Evolutionary conservation across 2,797 vertebrate genomes (phyloP).

Genomic region (Anomalospiza imberbis): DNA sequence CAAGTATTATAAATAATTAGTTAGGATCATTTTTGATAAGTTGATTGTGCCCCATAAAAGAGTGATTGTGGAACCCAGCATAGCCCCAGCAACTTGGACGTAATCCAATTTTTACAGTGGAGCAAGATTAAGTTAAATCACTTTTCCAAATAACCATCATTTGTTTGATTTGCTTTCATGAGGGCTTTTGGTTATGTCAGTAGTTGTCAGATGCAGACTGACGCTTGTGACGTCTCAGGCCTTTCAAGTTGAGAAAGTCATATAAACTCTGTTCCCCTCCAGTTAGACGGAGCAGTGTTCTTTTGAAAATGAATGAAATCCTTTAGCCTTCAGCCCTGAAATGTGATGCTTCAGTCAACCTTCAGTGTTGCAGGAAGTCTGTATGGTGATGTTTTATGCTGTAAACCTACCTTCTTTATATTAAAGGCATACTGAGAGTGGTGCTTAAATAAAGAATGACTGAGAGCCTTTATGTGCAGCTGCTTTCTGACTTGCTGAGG

Average conservation of each 20-base stretch:
- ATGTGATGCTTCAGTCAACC: slow-evolving; percentile 44
- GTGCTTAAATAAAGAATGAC: slow-evolving; percentile 23
- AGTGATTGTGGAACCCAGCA: slow-evolving; percentile 24
- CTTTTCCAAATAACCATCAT: slow-evolving; percentile 49
- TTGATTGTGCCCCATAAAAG: slow-evolving; percentile 42
- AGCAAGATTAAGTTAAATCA: slow-evolving; percentile 43
- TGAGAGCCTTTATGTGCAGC: slow-evolving; percentile 6
- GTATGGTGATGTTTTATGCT: slow-evolving; percentile 22
- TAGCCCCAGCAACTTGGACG: background rate
- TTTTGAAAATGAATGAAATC: slow-evolving; percentile 58
- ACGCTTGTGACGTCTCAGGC: background rate
- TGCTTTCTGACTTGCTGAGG: slow-evolving; percentile 3
- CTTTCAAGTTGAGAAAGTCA: slow-evolving; percentile 33
- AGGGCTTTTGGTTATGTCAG: slow-evolving; percentile 37
- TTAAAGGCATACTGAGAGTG: slow-evolving; percentile 16
- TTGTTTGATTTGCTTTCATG: slow-evolving; percentile 55
- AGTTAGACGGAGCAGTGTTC: background rate
- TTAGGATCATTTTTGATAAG: slow-evolving; percentile 41
- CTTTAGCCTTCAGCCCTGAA: slow-evolving; percentile 40
- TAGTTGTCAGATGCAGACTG: slow-evolving; percentile 52
- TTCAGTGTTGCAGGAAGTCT: slow-evolving; percentile 32
- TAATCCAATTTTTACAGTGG: slow-evolving; percentile 22
- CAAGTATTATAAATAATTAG: slow-evolving; percentile 55
- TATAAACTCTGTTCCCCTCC: slow-evolving; percentile 36
- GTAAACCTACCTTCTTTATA: slow-evolving; percentile 40